Evolutionary conservation across 1,140 invertebrate species (phyloP).

Genomic region (Nephotettix cincticeps): DNA sequence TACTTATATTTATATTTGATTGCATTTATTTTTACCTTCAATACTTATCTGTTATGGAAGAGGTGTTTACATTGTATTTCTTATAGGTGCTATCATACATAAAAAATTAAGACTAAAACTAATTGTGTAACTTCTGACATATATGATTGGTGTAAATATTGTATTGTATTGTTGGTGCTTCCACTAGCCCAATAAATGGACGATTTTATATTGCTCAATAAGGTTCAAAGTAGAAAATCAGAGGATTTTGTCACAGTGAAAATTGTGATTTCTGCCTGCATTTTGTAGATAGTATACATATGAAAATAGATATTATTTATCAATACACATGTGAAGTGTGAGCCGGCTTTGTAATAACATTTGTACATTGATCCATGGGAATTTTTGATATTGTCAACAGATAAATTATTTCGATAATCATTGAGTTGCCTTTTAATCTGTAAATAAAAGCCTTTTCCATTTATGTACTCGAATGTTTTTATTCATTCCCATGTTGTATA

Average conservation of each 20-base stretch:
- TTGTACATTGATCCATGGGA: slow-evolving; percentile 10
- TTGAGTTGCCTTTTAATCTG: slow-evolving; percentile 21
- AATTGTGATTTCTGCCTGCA: neutral
- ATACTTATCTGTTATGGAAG: no score
- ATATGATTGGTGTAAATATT: no score
- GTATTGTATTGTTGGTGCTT: slow-evolving; percentile 12
- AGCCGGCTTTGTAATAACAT: slow-evolving; percentile 16
- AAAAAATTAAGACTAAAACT: no score
- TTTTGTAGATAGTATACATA: slow-evolving; percentile 21
- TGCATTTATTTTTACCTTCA: no score
- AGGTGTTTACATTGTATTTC: no score
- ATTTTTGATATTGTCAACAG: slow-evolving; percentile 17
- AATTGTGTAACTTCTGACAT: no score
- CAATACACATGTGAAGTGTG: neutral
- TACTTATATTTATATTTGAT: no score
- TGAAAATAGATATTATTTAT: slow-evolving; percentile 20
- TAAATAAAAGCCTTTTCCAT: slow-evolving; percentile 23
- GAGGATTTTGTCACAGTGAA: neutral
- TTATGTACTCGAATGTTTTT: slow-evolving; percentile 4
- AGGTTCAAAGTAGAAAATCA: neutral
- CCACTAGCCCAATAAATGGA: neutral
- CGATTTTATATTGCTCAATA: slow-evolving; percentile 17
- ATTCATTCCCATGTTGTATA: neutral
- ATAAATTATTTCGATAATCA: slow-evolving; percentile 21
- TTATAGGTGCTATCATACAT: no score